Evolutionary conservation across 2,113 vertebrate genomes (phyloP).

Genomic region (Otis tarda): DNA sequence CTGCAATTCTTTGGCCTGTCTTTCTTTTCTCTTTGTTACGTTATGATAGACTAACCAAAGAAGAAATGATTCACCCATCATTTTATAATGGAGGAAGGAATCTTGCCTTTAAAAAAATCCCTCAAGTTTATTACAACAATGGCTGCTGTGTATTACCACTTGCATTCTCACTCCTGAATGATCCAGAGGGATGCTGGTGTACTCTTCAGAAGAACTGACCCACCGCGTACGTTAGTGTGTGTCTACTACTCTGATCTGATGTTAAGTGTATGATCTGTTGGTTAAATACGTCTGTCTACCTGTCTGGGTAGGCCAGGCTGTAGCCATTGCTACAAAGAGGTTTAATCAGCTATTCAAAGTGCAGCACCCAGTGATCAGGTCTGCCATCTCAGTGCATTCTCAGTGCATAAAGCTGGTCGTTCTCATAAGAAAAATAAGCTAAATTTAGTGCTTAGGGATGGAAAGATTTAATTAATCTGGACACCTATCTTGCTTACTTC

Average conservation of each 20-base stretch:
- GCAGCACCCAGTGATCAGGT: not conserved
- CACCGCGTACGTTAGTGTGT: not conserved
- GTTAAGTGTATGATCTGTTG: not conserved
- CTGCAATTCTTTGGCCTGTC: not conserved
- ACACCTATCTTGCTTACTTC: not conserved
- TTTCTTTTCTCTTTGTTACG: not conserved
- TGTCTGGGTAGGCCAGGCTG: not conserved
- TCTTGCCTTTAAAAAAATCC: not conserved
- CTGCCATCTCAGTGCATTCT: not conserved
- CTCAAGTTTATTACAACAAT: not conserved
- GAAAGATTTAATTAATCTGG: not conserved
- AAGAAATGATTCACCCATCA: not conserved
- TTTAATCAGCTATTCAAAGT: not conserved
- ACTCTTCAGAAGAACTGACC: not conserved
- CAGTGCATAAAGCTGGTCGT: not conserved
- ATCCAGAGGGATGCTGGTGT: not conserved
- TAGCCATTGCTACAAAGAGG: not conserved
- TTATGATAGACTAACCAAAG: not conserved
- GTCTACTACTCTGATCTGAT: not conserved
- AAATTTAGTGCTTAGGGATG: not conserved
- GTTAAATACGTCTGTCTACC: not conserved
- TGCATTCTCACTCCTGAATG: not conserved
- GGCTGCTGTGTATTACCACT: not conserved
- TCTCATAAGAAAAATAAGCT: not conserved
- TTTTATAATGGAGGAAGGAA: not conserved